These are phyloP conservation scores for Enteromius paludinosus DNA, from an alignment of 2,797 vertebrate species.

Conservation along the genomic window DNA sequence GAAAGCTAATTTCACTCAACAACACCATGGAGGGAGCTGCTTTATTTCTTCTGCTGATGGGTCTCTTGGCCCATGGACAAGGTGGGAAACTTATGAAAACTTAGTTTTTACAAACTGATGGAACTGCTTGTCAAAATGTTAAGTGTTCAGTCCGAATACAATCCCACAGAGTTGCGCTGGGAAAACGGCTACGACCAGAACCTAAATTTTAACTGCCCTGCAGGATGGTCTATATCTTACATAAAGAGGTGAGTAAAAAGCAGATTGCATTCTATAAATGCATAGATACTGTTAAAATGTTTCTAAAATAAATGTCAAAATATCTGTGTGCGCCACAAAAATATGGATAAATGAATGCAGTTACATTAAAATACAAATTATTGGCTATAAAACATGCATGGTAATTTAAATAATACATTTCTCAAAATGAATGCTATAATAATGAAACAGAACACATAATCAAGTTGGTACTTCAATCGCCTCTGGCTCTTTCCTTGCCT, in stretches of 20 bases:
- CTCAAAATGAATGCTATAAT: not conserved
- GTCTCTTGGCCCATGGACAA: slow-evolving; percentile 12
- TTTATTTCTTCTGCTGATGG: slow-evolving; percentile 11
- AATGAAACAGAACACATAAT: not conserved
- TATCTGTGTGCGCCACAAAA: not conserved
- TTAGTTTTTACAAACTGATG: not conserved
- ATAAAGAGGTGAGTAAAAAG: slow-evolving; percentile 43
- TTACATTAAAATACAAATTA: not conserved
- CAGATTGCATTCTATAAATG: not conserved
- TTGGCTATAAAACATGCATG: not conserved
- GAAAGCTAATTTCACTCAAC: not conserved
- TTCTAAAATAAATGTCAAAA: not conserved
- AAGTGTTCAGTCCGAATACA: not conserved
- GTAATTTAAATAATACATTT: not conserved
- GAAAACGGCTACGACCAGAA: slow-evolving; percentile 31
- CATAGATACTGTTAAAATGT: not conserved
- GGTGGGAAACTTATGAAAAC: slow-evolving; percentile 10
- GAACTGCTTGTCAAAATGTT: not conserved
- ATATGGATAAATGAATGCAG: not conserved
- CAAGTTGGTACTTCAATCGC: not conserved
- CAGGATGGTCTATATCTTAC: slow-evolving; percentile 14
- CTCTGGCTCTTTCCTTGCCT: not conserved
- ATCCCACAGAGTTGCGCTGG: slow-evolving; percentile 28
- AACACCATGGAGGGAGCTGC: slow-evolving; percentile 19
- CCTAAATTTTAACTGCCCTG: slow-evolving; percentile 17